These are phyloP conservation scores for Lampris incognitus DNA, from an alignment of 2,113 vertebrate species.

Conservation along the genomic window DNA sequence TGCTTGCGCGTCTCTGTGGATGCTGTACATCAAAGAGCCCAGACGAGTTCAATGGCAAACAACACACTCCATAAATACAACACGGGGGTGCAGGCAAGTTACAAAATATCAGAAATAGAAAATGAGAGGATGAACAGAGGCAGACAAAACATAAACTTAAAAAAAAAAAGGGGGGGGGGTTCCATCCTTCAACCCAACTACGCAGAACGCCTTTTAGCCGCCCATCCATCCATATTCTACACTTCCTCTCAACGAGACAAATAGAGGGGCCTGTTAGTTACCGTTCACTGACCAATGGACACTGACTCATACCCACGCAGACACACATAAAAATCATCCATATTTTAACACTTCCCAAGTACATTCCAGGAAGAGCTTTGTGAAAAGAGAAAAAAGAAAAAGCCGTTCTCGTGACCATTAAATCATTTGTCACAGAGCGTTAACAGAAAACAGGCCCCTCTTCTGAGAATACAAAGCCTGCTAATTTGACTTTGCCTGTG, in stretches of 20 bases:
- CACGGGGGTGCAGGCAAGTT: slow-evolving; percentile 28
- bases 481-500: not conserved
- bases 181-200: slow-evolving; percentile 17
- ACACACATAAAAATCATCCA: slow-evolving; percentile 28
- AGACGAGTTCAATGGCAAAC: slow-evolving; percentile 34
- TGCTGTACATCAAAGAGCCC: slow-evolving; percentile 8
- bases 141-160: not conserved
- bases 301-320: slow-evolving; percentile 63
- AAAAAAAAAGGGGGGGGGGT: slow-evolving; percentile 20
- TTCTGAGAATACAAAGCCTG: slow-evolving; percentile 17
- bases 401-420: slow-evolving; percentile 30
- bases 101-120: slow-evolving; percentile 7
- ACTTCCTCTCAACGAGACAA: slow-evolving; percentile 54
- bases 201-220: not conserved
- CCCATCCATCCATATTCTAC: slow-evolving; percentile 19
- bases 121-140: slow-evolving; percentile 10
- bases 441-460: slow-evolving; percentile 57
- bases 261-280: slow-evolving; percentile 57
- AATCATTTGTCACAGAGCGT: slow-evolving; percentile 50
- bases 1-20: slow-evolving; percentile 44
- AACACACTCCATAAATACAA: slow-evolving; percentile 25
- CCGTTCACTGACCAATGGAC: slow-evolving; percentile 48
- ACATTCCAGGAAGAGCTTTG: slow-evolving; percentile 57
- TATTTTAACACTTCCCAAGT: slow-evolving; percentile 53
- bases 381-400: not conserved